Evolutionary conservation across 2,888 invertebrate species (phyloP).

Genomic region (Elegia similella): DNA sequence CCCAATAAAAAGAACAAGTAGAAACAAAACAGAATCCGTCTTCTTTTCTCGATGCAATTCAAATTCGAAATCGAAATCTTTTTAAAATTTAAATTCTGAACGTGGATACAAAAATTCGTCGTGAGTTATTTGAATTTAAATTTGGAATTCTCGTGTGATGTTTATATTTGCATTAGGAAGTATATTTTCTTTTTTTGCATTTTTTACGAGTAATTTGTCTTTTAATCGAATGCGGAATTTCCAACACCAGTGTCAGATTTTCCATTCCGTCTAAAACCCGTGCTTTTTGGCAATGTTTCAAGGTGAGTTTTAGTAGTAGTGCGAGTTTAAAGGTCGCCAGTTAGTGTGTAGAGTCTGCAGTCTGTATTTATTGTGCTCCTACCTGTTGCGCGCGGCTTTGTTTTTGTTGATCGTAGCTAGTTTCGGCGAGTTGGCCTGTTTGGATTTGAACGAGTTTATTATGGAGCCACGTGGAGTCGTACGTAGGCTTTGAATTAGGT

Average conservation of each 20-base stretch:
- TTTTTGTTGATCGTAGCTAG: conserved; percentile 64
- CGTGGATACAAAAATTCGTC: conserved; percentile 30
- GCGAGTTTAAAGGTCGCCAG: conserved; percentile 4
- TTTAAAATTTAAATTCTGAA: conserved; percentile 41
- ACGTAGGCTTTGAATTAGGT: conserved; percentile 27
- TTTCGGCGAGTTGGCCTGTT: conserved; percentile 43
- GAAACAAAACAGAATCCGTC: conserved; percentile 20
- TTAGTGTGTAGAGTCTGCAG: conserved; percentile 9
- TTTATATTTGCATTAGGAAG: conserved; percentile 9
- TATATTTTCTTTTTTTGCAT: conserved; percentile 29
- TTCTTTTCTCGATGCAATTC: conserved; percentile 32
- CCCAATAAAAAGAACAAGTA: conserved; percentile 23
- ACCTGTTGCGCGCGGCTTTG: conserved; percentile 64
- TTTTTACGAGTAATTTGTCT: neutral
- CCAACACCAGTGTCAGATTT: too few relatives aligned
- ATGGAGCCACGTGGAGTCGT: conserved; percentile 31
- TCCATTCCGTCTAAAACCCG: too few relatives aligned
- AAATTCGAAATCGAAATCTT: conserved; percentile 36
- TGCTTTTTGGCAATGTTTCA: too few relatives aligned
- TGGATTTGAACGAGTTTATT: conserved; percentile 48
- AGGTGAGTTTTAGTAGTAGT: neutral
- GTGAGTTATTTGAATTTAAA: conserved; percentile 40
- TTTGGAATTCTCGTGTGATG: conserved; percentile 32
- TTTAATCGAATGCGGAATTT: too few relatives aligned
- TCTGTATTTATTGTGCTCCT: conserved; percentile 34